Percentiles rank a stretch among this genome's conserved stretches.
Evolutionary conservation across 1,140 invertebrate genomes (phyloP).

Genomic region (Condylostylus longicornis): DNA sequence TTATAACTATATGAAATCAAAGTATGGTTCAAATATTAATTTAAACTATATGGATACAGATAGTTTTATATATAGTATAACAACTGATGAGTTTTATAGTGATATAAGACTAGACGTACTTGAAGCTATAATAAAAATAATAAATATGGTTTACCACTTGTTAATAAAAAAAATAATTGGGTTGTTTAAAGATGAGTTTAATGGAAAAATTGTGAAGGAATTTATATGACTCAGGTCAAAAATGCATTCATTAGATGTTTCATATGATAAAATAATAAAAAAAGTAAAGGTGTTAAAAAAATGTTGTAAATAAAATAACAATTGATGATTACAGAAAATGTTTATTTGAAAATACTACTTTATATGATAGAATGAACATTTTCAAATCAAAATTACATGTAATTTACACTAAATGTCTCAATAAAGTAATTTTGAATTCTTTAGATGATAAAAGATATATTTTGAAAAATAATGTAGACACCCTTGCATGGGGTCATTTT

Average conservation of each 20-base stretch:
- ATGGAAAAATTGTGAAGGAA: conserved; percentile 16
- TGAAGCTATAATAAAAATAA: no score
- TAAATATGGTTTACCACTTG: no score
- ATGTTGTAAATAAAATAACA: conserved; percentile 9
- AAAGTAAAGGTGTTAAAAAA: conserved; percentile 13
- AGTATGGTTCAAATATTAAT: conserved; percentile 18
- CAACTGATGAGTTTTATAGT: conserved; percentile 30
- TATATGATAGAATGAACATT: conserved; percentile 10
- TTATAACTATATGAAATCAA: conserved; percentile 16
- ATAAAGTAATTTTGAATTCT: conserved; percentile 12
- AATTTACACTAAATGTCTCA: conserved; percentile 16
- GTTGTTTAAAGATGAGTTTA: conserved; percentile 21
- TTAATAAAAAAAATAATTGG: conserved; percentile 19
- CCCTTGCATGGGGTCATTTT: conserved; percentile 9
- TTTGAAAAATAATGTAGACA: conserved; percentile 5
- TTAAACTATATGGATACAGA: conserved; percentile 35
- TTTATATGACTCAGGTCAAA: conserved; percentile 20
- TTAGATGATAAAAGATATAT: conserved; percentile 10
- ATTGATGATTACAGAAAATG: conserved; percentile 14
- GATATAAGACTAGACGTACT: conserved; percentile 28
- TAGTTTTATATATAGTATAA: conserved; percentile 27
- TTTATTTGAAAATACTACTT: conserved; percentile 12
- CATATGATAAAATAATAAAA: conserved; percentile 4
- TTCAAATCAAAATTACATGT: conserved; percentile 16
- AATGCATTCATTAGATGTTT: conserved; percentile 7